phyloP scores from a whole-genome alignment of 2,888 invertebrate species.

The Thecophora atra region DNA sequence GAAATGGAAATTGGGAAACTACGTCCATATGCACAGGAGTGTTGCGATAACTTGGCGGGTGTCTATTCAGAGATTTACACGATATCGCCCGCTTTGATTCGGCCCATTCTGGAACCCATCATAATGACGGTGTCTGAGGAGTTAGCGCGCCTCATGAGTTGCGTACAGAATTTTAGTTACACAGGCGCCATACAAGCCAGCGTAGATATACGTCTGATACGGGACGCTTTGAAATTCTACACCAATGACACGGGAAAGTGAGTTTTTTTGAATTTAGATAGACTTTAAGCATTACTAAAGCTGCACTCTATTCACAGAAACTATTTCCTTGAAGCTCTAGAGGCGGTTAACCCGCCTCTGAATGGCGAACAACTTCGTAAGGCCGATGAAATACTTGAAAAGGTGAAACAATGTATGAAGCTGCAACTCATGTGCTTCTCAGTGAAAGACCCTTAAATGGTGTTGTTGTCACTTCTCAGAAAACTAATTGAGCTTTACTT shows the following conservation, averaged over 20 bases:
- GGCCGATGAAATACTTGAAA: conserved; percentile 72
- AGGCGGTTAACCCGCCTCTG: conserved; percentile 75
- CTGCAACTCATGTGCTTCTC: conserved; percentile 74
- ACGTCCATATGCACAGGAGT: conserved; percentile 88
- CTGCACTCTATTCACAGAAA: conserved; percentile 67
- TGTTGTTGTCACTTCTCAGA: background rate
- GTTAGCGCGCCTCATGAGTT: conserved; percentile 85
- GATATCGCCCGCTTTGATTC: conserved; percentile 80
- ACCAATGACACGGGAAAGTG: conserved; percentile 75
- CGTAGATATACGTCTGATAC: conserved; percentile 77
- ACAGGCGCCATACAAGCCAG: conserved; percentile 81
- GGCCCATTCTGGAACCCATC: conserved; percentile 77
- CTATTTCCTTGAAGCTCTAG: conserved; percentile 84
- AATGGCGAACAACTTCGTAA: conserved; percentile 71
- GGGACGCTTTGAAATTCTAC: conserved; percentile 73
- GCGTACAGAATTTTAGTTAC: conserved; percentile 75
- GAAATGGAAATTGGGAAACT: conserved; percentile 80
- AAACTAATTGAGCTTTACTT: too few species aligned
- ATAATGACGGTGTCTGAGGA: conserved; percentile 94
- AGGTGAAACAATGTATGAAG: conserved; percentile 74
- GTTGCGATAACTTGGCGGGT: conserved; percentile 79
- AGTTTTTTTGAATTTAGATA: conserved; percentile 45
- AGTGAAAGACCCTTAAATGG: conserved; percentile 57
- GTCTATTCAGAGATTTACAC: conserved; percentile 67
- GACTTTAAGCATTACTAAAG: background rate